phyloP scores from a whole-genome alignment of 2,888 invertebrate species.

The Anoncus sp. region DNA sequence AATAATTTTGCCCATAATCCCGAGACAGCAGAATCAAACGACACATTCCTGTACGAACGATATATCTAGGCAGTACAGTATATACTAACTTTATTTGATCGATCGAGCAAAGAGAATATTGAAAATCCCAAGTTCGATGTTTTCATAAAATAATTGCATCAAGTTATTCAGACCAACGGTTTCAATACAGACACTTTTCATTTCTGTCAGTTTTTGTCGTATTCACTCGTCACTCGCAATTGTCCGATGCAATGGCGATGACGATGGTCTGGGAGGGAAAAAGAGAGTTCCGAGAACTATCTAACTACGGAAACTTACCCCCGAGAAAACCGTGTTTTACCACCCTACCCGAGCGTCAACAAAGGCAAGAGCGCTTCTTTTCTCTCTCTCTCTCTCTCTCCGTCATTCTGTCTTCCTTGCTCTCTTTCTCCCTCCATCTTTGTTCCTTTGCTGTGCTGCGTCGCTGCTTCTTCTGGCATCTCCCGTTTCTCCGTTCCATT shows the following conservation, averaged over 20 bases:
- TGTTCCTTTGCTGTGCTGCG: not conserved
- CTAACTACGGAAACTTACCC: conserved; percentile 7
- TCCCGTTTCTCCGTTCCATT: conserved; percentile 7
- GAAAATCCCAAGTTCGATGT: not conserved
- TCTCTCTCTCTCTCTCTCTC: not conserved
- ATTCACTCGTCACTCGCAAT: not conserved
- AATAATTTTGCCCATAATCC: no score
- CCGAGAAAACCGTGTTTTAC: conserved; percentile 13
- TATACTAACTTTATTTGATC: no score
- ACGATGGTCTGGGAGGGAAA: not conserved
- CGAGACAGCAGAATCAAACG: no score
- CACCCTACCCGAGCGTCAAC: not conserved
- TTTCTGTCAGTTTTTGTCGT: not conserved
- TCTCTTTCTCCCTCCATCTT: conserved; percentile 10
- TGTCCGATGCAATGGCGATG: not conserved
- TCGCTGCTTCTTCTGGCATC: conserved; percentile 3
- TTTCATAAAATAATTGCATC: not conserved
- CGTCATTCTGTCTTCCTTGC: not conserved
- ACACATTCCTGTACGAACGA: no score
- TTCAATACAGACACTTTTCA: no score
- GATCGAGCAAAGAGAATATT: no score
- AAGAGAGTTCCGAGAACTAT: not conserved
- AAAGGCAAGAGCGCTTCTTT: not conserved
- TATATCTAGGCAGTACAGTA: no score
- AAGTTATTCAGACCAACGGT: no score